Conservation (phyloP, 2,113 vertebrate genomes). For the Psilopogon haemacephalus region DNA sequence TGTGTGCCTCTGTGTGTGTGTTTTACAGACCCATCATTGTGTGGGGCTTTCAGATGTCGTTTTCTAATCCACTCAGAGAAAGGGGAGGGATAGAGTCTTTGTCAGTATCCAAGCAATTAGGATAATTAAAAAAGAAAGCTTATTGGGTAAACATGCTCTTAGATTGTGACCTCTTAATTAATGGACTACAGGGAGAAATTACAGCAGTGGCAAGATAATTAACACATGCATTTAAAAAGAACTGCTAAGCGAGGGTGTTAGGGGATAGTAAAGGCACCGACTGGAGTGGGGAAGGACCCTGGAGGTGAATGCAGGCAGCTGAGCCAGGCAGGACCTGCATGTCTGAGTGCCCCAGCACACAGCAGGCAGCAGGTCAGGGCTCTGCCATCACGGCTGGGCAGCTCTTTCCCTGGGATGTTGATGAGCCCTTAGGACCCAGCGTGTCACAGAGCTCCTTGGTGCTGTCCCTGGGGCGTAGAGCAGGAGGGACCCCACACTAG, state of each 20-base stretch:
- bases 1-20: background rate
- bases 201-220: constrained; percentile 90
- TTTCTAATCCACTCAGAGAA: constrained; percentile 76
- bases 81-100: constrained; percentile 78
- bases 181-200: constrained; percentile 93
- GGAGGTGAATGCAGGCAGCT: constrained; percentile 33
- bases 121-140: constrained; percentile 98
- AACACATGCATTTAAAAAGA: constrained; percentile 79
- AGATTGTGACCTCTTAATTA: constrained; percentile 98
- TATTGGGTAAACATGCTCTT: constrained; percentile 97
- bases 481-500: background rate
- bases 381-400: background rate
- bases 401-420: background rate
- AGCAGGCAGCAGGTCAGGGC: background rate
- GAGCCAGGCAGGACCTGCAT: background rate
- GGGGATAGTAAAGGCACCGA: constrained; percentile 86
- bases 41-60: constrained; percentile 62
- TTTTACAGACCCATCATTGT: constrained; percentile 41
- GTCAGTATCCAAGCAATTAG: constrained; percentile 88
- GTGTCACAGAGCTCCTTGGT: background rate
- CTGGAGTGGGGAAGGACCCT: constrained; percentile 76
- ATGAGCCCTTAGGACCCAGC: background rate
- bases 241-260: constrained; percentile 80
- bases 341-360: background rate
- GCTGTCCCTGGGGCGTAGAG: background rate